These are phyloP conservation scores for Drosophila watanabei DNA, from an alignment of 1,140 invertebrate genomes.

Conservation along the genomic window DNA sequence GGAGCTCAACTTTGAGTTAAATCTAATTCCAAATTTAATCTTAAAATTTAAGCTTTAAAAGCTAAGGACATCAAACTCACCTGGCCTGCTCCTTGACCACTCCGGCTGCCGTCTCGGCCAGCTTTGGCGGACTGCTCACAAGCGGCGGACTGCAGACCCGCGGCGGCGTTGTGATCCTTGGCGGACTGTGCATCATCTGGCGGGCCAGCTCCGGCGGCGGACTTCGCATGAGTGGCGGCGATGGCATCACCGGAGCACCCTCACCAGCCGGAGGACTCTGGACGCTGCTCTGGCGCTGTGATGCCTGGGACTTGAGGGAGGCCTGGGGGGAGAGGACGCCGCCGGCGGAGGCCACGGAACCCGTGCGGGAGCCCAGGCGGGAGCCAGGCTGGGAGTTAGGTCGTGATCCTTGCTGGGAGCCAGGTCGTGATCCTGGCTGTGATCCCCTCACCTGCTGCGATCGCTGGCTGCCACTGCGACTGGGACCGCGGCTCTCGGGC, in stretches of 20 bases:
- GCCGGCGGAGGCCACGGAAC: constrained; percentile 47
- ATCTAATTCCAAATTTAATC: neutral
- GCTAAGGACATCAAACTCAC: constrained; percentile 31
- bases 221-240: constrained; percentile 76
- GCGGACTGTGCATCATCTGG: constrained; percentile 84
- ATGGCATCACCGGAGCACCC: constrained; percentile 77
- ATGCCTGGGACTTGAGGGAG: constrained; percentile 61
- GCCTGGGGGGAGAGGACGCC: constrained; percentile 62
- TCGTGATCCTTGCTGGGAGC: constrained; percentile 20
- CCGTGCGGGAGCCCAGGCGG: constrained; percentile 56
- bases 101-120: constrained; percentile 65
- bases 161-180: constrained; percentile 78
- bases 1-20: too few species aligned
- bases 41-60: too few species aligned
- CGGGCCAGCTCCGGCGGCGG: constrained; percentile 57
- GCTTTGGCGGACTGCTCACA: constrained; percentile 78
- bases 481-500: constrained; percentile 68
- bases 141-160: constrained; percentile 77
- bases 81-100: constrained; percentile 40
- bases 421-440: neutral
- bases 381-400: constrained; percentile 45
- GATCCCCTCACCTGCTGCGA: constrained; percentile 39
- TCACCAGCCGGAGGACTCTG: constrained; percentile 75
- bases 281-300: constrained; percentile 67
- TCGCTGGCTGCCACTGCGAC: constrained; percentile 71